Percentiles rank a stretch among this genome's conserved stretches.
These are phyloP conservation scores for Morone saxatilis DNA, from an alignment of 2,113 vertebrate genomes.

Conservation along the genomic window DNA sequence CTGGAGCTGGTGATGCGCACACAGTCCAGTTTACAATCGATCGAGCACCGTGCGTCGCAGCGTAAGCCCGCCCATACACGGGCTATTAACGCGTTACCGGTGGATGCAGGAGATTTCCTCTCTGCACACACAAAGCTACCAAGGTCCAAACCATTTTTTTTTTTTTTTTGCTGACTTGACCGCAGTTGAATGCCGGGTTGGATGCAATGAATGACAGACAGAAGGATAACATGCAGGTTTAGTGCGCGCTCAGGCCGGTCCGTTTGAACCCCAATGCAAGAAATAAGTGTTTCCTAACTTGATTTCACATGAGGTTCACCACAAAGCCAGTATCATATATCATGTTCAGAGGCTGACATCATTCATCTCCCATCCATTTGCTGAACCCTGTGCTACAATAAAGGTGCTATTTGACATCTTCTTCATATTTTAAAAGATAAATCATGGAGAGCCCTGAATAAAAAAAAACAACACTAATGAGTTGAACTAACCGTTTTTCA, in stretches of 20 bases:
- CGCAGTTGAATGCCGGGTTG: not conserved
- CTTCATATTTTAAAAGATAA: not conserved
- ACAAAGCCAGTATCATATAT: not conserved
- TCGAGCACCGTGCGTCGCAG: constrained; percentile 49
- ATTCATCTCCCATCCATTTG: not conserved
- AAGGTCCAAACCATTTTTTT: not conserved
- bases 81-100: constrained; percentile 14
- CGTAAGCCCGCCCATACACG: constrained; percentile 45
- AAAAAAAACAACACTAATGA: not conserved
- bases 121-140: not conserved
- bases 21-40: constrained; percentile 41
- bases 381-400: not conserved
- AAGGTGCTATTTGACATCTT: not conserved
- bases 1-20: constrained; percentile 57
- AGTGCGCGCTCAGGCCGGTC: too few species aligned
- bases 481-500: too few species aligned
- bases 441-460: not conserved
- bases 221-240: too few species aligned
- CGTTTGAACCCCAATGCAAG: not conserved
- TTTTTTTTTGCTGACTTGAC: too few species aligned
- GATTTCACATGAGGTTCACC: not conserved
- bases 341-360: not conserved
- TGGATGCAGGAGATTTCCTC: constrained; percentile 21
- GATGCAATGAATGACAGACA: too few species aligned
- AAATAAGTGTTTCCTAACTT: not conserved